These are phyloP conservation scores for Cinara cedri DNA, from an alignment of 2,888 invertebrate genomes.

Conservation along the genomic window DNA sequence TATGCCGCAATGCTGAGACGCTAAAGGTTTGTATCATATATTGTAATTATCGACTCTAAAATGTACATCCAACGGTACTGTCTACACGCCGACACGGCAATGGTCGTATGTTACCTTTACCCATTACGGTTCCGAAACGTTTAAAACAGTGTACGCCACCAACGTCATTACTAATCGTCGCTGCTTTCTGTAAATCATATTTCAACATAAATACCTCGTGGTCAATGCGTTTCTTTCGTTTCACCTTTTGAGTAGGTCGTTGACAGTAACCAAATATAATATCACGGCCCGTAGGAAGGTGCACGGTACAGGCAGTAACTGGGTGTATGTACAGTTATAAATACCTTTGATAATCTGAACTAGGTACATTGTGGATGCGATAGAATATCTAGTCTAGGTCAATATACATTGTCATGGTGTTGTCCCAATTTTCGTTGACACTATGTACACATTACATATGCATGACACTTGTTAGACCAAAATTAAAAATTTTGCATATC, in stretches of 20 bases:
- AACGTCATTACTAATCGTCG: no score
- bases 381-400: neutral
- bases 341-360: neutral
- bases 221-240: no score
- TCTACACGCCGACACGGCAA: no score
- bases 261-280: no score
- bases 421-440: neutral
- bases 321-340: neutral
- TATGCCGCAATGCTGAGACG: slow-evolving; percentile 27
- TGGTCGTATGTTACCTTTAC: neutral
- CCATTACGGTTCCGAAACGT: neutral
- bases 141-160: neutral
- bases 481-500: neutral
- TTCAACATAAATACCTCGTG: no score
- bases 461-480: neutral
- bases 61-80: no score
- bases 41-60: no score
- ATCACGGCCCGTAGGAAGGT: neutral
- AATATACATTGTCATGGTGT: neutral
- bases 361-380: neutral
- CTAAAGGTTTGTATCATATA: slow-evolving; percentile 35
- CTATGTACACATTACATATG: neutral
- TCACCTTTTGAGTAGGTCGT: no score
- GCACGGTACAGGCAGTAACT: neutral
- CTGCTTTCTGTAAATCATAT: no score